phyloP scores from a whole-genome alignment of 2,888 invertebrate species.

The Lasioglossum villosulum region DNA sequence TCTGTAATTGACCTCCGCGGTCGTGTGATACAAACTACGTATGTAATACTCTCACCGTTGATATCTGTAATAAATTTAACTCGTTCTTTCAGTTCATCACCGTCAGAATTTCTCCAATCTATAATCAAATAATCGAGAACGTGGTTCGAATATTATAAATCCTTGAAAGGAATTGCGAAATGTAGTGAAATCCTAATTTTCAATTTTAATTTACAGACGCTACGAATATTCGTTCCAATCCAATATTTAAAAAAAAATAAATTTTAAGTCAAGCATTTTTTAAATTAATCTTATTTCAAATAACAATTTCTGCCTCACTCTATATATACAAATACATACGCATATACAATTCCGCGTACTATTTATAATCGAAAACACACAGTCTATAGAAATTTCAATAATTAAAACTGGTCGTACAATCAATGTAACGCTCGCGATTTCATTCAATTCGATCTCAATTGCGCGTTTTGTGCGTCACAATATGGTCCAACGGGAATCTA shows the following conservation, averaged over 20 bases:
- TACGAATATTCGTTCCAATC: too few species aligned
- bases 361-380: neutral
- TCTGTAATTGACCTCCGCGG: constrained; percentile 14
- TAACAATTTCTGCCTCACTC: too few species aligned
- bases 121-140: too few species aligned
- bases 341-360: too few species aligned
- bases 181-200: neutral
- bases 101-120: neutral
- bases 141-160: neutral
- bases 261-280: too few species aligned
- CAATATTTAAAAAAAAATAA: too few species aligned
- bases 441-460: neutral
- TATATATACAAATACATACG: too few species aligned
- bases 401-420: neutral
- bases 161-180: neutral
- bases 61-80: neutral
- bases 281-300: too few species aligned
- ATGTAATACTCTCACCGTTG: neutral
- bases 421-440: neutral
- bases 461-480: neutral
- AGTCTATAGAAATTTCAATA: neutral
- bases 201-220: too few species aligned
- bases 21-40: neutral
- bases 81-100: neutral
- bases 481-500: too few species aligned